Base-by-base conservation (phyloP, 2,888 invertebrate species). In the Apamea sordens region DNA sequence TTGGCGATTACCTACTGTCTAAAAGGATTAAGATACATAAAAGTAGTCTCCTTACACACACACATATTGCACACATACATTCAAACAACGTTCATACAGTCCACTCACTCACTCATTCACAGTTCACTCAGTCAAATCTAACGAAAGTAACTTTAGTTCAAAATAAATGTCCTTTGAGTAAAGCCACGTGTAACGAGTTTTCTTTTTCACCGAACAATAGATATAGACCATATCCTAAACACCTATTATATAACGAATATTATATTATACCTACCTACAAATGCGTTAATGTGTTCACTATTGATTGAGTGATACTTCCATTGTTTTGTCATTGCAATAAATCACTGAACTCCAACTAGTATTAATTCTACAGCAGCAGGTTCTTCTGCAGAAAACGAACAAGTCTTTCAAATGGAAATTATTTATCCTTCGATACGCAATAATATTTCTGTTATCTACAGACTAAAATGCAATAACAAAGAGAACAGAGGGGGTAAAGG, bases 401-500 rank as follows among this genome's bases (percentile, higher is more conserved):
- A 77, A 41, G 10, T 28, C 41, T 41, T 50, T 41, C 6, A 32
- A 44, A 65, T n/a, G 3, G 5, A 63, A 18, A 13, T 24, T 28
- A 41, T 63, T 41, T 65, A 64, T n/a, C 18, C 24, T 53, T 24
- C 50, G 24, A 13, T 32, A 32, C 24, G 7, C 11, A 21, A 36
- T 70, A 6, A 70, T 59, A 63, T 47, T 73, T 76, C 5, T 32
- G 28, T 44, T 36, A 47, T 28, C 10, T 24, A 32, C 21, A 8
- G 53, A 65, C 18, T 61, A 63, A 61, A 82, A 70, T 61, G 63
- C 65, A 73, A 75, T 70, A 44, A 73, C 41, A 61, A 64, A 4
- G 18, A 74, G 53, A n/a, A 32, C 47, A 56, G 21, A 32, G 65
- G 6, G 36, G 28, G n/a, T 47, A 50, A 53, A 74, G 32, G 41